Evolutionary conservation across 2,888 invertebrate genomes (phyloP).

Genomic region (Drosophila acutilabella): DNA sequence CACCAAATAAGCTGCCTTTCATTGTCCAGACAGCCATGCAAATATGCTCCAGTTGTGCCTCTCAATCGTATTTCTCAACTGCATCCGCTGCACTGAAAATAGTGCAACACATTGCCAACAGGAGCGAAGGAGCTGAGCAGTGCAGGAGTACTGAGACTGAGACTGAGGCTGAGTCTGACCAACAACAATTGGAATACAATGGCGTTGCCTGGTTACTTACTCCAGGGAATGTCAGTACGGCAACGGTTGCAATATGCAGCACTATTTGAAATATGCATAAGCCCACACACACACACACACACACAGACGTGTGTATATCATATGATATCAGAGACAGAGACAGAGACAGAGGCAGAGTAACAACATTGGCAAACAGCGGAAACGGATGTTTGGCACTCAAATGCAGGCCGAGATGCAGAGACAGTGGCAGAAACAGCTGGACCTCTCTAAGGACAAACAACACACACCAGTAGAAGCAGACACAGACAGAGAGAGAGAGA

Average conservation of each 20-base stretch:
- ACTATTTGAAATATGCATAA: conserved; percentile 65
- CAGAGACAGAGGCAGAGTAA: conserved; percentile 30
- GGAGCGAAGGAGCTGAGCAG: conserved; percentile 9
- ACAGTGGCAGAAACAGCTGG: conserved; percentile 47
- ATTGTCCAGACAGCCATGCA: conserved; percentile 55
- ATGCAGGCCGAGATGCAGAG: conserved; percentile 55
- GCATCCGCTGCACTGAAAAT: conserved; percentile 33
- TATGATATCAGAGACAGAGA: conserved; percentile 39
- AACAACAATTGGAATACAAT: conserved; percentile 53
- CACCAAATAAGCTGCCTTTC: conserved; percentile 48
- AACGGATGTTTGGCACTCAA: conserved; percentile 72
- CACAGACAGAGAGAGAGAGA: neutral
- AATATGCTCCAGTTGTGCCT: conserved; percentile 44
- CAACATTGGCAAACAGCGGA: conserved; percentile 60
- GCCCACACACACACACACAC: conserved; percentile 20
- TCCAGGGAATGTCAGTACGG: conserved; percentile 43
- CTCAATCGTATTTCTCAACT: conserved; percentile 3
- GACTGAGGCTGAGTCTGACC: conserved; percentile 2
- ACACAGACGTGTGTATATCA: conserved; percentile 34
- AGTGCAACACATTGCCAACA: conserved; percentile 35
- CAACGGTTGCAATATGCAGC: conserved; percentile 55
- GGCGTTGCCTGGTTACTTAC: conserved; percentile 33
- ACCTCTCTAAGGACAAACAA: conserved; percentile 16
- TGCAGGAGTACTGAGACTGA: neutral
- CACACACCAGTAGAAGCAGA: neutral